Evolutionary conservation across 2,797 vertebrate genomes (phyloP).

Genomic region (Notolepis coatsorum): DNA sequence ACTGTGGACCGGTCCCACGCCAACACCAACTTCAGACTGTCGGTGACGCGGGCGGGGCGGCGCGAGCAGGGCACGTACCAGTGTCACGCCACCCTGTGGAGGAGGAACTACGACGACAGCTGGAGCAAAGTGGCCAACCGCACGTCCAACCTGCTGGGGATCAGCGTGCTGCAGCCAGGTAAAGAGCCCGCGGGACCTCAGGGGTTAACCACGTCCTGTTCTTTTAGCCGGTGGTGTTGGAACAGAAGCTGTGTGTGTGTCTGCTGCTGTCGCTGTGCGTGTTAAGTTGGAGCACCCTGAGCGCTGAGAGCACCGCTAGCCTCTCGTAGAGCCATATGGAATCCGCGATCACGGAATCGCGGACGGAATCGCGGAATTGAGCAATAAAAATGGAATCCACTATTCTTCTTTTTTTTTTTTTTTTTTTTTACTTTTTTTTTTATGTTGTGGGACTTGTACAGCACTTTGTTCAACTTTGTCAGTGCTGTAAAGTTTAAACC

Average conservation of each 20-base stretch:
- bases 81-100: conserved; percentile 92
- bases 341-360: too few relatives aligned
- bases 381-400: too few relatives aligned
- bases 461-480: too few relatives aligned
- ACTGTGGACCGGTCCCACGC: conserved; percentile 92
- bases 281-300: background rate
- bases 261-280: too few relatives aligned
- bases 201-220: conserved; percentile 28
- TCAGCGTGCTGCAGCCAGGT: conserved; percentile 94
- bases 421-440: too few relatives aligned
- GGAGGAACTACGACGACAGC: conserved; percentile 90
- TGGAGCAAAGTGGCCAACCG: conserved; percentile 92
- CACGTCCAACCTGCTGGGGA: conserved; percentile 95
- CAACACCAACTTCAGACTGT: conserved; percentile 94
- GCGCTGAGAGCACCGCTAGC: background rate
- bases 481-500: too few relatives aligned
- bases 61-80: conserved; percentile 95
- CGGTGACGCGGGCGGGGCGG: conserved; percentile 91
- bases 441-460: too few relatives aligned
- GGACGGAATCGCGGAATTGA: too few relatives aligned
- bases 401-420: too few relatives aligned
- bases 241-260: too few relatives aligned
- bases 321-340: too few relatives aligned
- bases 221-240: too few relatives aligned
- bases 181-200: conserved; percentile 45